These are phyloP conservation scores for Melanerpes aurifrons DNA, from an alignment of 2,113 vertebrate species.

Conservation along the genomic window DNA sequence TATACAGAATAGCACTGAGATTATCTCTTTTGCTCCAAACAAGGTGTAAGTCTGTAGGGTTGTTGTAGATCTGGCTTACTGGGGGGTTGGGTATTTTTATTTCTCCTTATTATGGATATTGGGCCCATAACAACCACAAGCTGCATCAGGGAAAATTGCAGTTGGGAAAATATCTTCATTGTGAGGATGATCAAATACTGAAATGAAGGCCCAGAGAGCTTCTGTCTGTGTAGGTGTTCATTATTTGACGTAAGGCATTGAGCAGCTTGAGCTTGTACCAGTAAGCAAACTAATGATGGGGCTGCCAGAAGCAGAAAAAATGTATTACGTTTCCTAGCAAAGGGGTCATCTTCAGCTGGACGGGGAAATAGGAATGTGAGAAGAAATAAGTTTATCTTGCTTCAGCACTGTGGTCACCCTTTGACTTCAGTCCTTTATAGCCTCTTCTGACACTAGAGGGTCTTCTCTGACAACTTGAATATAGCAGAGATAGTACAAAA, in stretches of 20 bases:
- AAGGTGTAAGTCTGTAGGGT: neutral
- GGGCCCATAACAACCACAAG: neutral
- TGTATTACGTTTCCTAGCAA: neutral
- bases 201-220: rapidly evolving
- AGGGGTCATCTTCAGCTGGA: neutral
- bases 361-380: neutral
- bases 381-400: neutral
- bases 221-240: neutral
- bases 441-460: neutral
- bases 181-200: neutral
- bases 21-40: neutral
- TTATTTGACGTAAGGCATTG: neutral
- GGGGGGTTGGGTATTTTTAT: neutral
- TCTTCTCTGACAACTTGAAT: neutral
- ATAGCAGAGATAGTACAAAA: neutral
- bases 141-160: neutral
- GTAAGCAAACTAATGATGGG: neutral
- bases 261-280: neutral
- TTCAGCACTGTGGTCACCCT: rapidly evolving
- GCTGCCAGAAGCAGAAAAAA: neutral
- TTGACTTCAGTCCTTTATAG: neutral
- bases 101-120: neutral
- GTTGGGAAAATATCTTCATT: rapidly evolving
- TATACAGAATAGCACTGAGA: neutral
- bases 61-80: neutral